Percentiles rank a stretch among this genome's conserved stretches.
phyloP scores from a whole-genome alignment of 2,797 vertebrate species.

The Leptatherina wallacei region DNA sequence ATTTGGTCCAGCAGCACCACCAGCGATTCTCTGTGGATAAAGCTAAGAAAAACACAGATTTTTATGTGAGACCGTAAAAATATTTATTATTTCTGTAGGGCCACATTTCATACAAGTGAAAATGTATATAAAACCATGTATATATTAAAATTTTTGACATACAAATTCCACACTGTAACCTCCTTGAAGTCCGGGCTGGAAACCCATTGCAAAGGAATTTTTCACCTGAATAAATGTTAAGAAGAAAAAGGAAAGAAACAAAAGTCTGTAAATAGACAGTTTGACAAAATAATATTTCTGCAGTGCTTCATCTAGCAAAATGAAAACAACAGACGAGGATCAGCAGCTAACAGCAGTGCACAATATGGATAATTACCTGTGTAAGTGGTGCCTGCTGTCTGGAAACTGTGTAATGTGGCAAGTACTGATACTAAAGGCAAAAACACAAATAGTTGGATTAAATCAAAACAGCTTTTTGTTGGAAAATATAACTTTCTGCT shows the following conservation, averaged over 20 bases:
- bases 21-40: conserved; percentile 70
- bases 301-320: background rate
- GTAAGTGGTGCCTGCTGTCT: conserved; percentile 59
- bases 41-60: conserved; percentile 54
- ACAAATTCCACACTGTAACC: conserved; percentile 83
- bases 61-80: background rate
- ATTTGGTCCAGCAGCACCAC: conserved; percentile 55
- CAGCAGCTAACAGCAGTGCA: background rate
- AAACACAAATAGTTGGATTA: conserved; percentile 20
- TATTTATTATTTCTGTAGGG: background rate
- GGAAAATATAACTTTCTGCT: background rate
- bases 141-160: conserved; percentile 31
- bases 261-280: background rate
- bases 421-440: conserved; percentile 66
- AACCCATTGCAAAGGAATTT: conserved; percentile 44
- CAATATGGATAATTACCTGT: conserved; percentile 60
- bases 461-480: background rate
- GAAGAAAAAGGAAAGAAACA: background rate
- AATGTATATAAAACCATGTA: background rate
- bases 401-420: conserved; percentile 73
- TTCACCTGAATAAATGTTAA: conserved; percentile 53
- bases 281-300: background rate
- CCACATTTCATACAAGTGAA: background rate
- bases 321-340: background rate
- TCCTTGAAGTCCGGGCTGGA: conserved; percentile 53